Base-by-base conservation (phyloP, 2,797 vertebrate genomes). In the Urocyon cinereoargenteus region DNA sequence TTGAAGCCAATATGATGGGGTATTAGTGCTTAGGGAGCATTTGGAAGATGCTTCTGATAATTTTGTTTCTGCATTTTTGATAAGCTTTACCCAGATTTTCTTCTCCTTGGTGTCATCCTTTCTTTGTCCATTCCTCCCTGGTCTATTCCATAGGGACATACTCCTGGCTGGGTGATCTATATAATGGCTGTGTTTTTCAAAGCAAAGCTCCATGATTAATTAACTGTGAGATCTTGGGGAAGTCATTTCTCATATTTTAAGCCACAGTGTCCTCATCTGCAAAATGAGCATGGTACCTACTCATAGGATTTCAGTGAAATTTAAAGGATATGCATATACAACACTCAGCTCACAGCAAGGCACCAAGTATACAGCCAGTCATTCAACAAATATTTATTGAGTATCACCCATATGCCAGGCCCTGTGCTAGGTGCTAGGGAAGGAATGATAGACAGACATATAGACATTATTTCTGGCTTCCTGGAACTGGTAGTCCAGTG, bases 171-270 rank as follows among this genome's bases (percentile, higher is more conserved):
- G 89, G 31, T 66, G 62, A 86, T 53, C 62, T 70, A 34, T 59
- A n/a, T 66, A 73, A 79, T 51, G 62, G 57, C 66, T 82, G 53
- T 81, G 31, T 78, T 93, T 94, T 90, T 81, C 73, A 96, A 81
- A 93, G 70, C 66, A 82, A 73, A 84, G 9, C 70, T 87, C 62
- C 7, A n/a, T 13, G 55, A 26, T 6, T 28, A 24, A 78, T 91
- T 36, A 61, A 10, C 26, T 75, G 21, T 81, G 86, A 92, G 40
- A 36, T 84, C 22, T 34, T 72, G 36, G 26, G 18, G 59, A 87
- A 68, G 51, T 61, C 85, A 49, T 21, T 95, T 75, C 64, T 91
- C 34, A 19, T 85, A 45, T 5, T 88, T 90, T 22, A 26, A 82
- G 57, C 51, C 5, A 49, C 3, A 59, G 51, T 40, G 4, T 36